Percentiles rank a stretch among this genome's conserved stretches.
These are phyloP conservation scores for Polietes domitor DNA, from an alignment of 2,888 invertebrate species.

Conservation along the genomic window DNA sequence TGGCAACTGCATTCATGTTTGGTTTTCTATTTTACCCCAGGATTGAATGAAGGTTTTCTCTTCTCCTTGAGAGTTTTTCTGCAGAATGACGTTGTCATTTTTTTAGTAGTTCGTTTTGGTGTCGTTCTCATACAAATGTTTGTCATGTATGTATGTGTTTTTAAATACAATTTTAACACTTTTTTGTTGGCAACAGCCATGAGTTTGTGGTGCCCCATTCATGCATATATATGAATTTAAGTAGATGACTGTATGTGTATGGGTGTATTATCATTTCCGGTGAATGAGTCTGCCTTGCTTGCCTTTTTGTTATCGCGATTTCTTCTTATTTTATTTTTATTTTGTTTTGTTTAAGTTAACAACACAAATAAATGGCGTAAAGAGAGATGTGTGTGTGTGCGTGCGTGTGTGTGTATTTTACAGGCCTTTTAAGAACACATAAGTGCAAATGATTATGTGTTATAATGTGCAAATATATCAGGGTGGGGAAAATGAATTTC, in stretches of 20 bases:
- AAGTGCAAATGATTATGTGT: not conserved
- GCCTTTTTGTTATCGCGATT: not conserved
- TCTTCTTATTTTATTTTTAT: not conserved
- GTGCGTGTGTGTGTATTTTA: not conserved
- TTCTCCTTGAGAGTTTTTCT: not conserved
- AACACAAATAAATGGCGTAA: not conserved
- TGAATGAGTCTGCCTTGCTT: not conserved
- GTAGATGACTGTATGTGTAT: not conserved
- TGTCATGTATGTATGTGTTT: not conserved
- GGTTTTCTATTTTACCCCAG: not conserved
- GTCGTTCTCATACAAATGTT: not conserved
- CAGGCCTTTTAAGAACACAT: not conserved
- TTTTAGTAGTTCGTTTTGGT: not conserved
- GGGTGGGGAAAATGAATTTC: slow-evolving; percentile 12
- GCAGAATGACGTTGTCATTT: not conserved
- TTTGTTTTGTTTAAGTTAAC: slow-evolving; percentile 12
- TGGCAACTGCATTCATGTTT: not conserved
- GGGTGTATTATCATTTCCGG: not conserved
- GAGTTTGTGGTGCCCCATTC: not conserved
- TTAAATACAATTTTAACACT: slow-evolving; percentile 1
- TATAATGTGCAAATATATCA: not conserved
- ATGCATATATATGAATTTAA: not conserved
- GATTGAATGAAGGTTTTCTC: not conserved
- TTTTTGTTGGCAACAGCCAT: not conserved
- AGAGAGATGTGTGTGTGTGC: not conserved